Percentiles rank a stretch among this genome's conserved stretches.
Evolutionary conservation across 2,113 vertebrate genomes (phyloP).

Genomic region (Lonchura striata): DNA sequence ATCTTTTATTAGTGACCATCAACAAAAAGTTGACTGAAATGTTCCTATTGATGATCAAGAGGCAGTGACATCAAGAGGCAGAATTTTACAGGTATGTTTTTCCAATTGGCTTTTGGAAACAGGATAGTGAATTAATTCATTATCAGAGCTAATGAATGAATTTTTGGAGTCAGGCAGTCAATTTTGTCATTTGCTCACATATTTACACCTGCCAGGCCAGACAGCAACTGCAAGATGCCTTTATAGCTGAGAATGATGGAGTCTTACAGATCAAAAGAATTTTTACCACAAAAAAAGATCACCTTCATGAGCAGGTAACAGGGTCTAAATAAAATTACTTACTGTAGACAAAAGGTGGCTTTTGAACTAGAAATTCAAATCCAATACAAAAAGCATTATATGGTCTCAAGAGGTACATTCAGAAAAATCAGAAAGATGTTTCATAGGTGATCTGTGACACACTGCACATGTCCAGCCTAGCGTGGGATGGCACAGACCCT

Average conservation of each 20-base stretch:
- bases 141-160: background rate
- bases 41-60: background rate
- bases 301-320: background rate
- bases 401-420: background rate
- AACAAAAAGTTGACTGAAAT: background rate
- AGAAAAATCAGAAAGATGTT: background rate
- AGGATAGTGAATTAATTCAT: background rate
- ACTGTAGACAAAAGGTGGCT: background rate
- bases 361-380: background rate
- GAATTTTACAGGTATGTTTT: background rate
- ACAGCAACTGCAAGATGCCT: background rate
- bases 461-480: background rate
- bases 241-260: background rate
- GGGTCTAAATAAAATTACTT: background rate
- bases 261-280: background rate
- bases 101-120: background rate
- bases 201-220: background rate
- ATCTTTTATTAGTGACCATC: slow-evolving; percentile 2
- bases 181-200: background rate
- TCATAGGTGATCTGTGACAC: background rate
- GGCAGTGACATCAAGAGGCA: background rate
- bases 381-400: background rate
- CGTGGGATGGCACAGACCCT: slow-evolving; percentile 31
- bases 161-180: background rate
- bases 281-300: background rate